Evolutionary conservation across 2,888 invertebrate genomes (phyloP), one percentile per base, ranked within the genome.

Genomic region (Linnaemya tessellans): DNA sequence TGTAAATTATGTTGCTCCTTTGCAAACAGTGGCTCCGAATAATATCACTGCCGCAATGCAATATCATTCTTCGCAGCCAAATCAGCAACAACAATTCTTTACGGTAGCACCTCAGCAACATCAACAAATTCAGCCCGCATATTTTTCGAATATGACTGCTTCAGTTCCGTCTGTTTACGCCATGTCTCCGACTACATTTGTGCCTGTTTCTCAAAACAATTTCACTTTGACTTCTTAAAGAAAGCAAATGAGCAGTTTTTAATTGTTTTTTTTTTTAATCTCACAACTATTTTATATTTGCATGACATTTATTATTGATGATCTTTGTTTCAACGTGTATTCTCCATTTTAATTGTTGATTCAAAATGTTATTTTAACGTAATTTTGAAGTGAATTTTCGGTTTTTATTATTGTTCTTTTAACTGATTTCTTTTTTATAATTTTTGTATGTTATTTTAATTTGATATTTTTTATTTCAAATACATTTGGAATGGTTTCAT

Each of bases 361-460:
- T 68, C 49, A 41, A 62, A 13, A 60, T 41, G n/a, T 9, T 18
- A 35, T 43, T 71, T 77, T 54, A 60, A 51, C 3, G 1, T 58
- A 81, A 64, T 18, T 56, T 75, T 68, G 54, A 25, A 82, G 18
- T 70, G 51, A 68, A 41, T 41, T 75, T 81, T 82, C 77, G 54
- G n/a, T 35, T 77, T 81, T 20, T 38, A 80, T 81, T 64, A 70
- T 64, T 74, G 68, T 82, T 70, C 25, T 49, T 71, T 25, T 49
- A 46, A 38, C n/a, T 20, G 15, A 41, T n/a, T 10, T 20, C 3
- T 20, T 46, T 71, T 54, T n/a, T n/a, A n/a, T 54, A 68, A 46
- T 35, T 58, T 68, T 46, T 67, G 11, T 77, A 35, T 25, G 41
- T 51, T 43, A 60, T 74, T 51, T 60, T 67, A 56, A 70, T 81